Evolutionary conservation across 1,140 invertebrate genomes (phyloP).

Genomic region (Tetraneura akinire): DNA sequence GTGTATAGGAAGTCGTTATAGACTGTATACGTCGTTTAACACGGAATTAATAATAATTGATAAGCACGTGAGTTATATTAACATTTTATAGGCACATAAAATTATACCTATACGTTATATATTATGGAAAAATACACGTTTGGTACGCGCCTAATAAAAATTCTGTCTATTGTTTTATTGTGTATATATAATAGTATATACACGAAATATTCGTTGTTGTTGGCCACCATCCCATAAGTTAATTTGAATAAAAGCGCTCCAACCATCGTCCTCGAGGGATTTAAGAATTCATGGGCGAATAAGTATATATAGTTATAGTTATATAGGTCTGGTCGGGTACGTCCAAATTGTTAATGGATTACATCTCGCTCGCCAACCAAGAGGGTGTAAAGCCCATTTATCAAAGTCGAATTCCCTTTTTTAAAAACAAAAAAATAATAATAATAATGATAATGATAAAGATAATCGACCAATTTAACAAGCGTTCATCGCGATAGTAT

Average conservation of each 20-base stretch:
- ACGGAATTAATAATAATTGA: no score
- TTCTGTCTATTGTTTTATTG: not conserved
- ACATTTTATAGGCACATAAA: no score
- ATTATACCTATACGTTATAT: no score
- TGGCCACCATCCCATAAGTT: conserved; percentile 22
- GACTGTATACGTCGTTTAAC: no score
- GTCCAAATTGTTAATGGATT: conserved; percentile 49
- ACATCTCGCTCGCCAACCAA: not conserved
- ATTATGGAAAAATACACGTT: no score
- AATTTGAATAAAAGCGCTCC: conserved; percentile 41
- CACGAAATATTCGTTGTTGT: not conserved
- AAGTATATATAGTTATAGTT: no score
- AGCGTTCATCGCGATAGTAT: conserved; percentile 19
- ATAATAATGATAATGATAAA: no score
- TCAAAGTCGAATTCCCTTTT: conserved; percentile 39
- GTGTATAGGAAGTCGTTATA: no score
- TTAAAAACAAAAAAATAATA: no score
- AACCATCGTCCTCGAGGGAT: conserved; percentile 23
- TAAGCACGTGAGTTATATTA: no score
- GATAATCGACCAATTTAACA: conserved; percentile 49
- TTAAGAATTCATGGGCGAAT: conserved; percentile 37
- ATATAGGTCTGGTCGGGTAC: conserved; percentile 28
- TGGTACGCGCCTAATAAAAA: no score
- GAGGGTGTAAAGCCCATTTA: conserved; percentile 35
- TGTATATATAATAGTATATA: not conserved